phyloP scores from a whole-genome alignment of 2,797 vertebrate genomes.

The Lemur catta region DNA sequence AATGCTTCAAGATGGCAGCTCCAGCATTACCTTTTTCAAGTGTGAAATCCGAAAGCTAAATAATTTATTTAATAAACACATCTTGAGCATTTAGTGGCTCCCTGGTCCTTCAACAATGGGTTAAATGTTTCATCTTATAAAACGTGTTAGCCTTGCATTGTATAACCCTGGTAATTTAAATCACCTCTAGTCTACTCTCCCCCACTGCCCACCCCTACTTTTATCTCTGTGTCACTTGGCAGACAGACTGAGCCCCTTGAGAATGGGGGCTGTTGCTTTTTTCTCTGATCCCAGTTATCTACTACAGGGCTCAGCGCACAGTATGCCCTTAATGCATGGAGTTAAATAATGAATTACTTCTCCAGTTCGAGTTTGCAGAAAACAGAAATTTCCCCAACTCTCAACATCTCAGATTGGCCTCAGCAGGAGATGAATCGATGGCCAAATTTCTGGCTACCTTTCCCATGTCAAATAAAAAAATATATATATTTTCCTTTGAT shows the following conservation, averaged over 20 bases:
- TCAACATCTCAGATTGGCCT: neutral
- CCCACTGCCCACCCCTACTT: neutral
- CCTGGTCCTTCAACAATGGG: neutral
- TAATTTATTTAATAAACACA: neutral
- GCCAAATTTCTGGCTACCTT: neutral
- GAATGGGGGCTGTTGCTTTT: constrained; percentile 75
- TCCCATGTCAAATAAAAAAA: neutral
- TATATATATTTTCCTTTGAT: neutral
- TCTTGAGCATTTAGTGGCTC: neutral
- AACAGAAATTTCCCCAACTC: neutral
- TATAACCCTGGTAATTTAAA: neutral
- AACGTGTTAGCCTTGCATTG: neutral
- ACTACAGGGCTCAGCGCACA: neutral
- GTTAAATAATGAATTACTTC: neutral
- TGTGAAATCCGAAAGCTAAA: neutral
- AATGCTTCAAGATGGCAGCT: neutral
- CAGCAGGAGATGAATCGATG: neutral
- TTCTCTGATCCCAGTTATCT: neutral
- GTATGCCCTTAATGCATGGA: neutral
- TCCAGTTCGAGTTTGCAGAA: neutral
- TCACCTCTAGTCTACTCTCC: neutral
- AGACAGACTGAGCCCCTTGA: neutral
- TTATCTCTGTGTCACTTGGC: neutral
- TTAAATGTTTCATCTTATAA: neutral
- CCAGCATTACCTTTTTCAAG: neutral